Percentiles rank a stretch among this genome's conserved stretches.
Evolutionary conservation across 2,888 invertebrate genomes (phyloP).

Genomic region (Cantharis lateralis): DNA sequence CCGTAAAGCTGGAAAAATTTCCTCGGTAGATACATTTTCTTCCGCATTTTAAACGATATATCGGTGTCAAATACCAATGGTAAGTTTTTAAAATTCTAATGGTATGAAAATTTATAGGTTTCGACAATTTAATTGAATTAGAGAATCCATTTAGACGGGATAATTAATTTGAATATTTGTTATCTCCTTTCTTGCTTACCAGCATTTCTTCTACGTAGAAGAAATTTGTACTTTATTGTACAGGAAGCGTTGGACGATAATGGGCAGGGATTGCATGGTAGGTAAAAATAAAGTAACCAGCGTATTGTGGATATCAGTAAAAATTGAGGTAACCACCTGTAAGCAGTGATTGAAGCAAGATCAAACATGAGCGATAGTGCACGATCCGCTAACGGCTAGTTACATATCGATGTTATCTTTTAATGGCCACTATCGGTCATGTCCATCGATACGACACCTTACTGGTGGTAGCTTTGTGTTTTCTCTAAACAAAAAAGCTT

Average conservation of each 20-base stretch:
- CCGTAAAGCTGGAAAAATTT: not conserved
- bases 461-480: slow-evolving; percentile 22
- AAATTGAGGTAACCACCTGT: slow-evolving; percentile 23
- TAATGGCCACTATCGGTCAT: slow-evolving; percentile 40
- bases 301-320: slow-evolving; percentile 9
- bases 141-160: not conserved
- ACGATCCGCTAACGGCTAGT: slow-evolving; percentile 45
- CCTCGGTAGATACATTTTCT: not conserved
- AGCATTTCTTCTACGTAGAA: not conserved
- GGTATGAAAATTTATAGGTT: not conserved
- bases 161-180: slow-evolving; percentile 10
- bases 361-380: slow-evolving; percentile 46
- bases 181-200: not conserved
- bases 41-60: not conserved
- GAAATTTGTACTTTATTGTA: slow-evolving; percentile 16
- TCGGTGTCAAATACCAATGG: not conserved
- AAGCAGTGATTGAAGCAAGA: slow-evolving; percentile 42
- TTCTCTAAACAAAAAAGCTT: not conserved
- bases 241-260: slow-evolving; percentile 20
- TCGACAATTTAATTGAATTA: not conserved
- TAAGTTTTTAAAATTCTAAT: not conserved
- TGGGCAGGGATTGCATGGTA: slow-evolving; percentile 7
- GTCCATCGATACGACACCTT: slow-evolving; percentile 44
- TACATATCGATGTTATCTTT: slow-evolving; percentile 44
- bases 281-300: not conserved